phyloP scores from a whole-genome alignment of 2,888 invertebrate genomes.

The Rhaphigaster nebulosa region DNA sequence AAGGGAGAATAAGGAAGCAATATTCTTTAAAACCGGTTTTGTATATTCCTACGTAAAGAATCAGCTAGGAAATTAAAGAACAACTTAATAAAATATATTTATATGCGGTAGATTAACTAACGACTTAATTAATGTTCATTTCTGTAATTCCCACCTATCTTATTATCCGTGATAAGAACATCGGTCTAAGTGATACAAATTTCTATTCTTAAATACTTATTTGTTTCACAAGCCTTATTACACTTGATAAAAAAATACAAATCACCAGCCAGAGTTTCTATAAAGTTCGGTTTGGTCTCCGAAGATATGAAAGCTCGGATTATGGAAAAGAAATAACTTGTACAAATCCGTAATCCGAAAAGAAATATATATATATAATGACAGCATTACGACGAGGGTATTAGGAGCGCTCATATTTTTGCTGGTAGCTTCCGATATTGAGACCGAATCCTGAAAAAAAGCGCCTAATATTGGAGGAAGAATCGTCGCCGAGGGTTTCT shows the following conservation, averaged over 20 bases:
- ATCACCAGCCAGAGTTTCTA: neutral
- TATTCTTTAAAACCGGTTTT: too few relatives aligned
- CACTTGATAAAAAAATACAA: neutral
- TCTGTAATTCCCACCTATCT: too few relatives aligned
- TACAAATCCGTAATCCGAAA: slow-evolving; percentile 31
- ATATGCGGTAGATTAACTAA: too few relatives aligned
- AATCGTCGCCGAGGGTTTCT: neutral
- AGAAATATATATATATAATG: slow-evolving; percentile 35
- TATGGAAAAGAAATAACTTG: slow-evolving; percentile 42
- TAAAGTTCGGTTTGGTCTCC: neutral
- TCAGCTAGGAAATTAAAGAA: too few relatives aligned
- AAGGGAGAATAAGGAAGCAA: too few relatives aligned
- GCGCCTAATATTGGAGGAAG: neutral
- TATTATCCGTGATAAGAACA: too few relatives aligned
- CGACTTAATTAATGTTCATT: too few relatives aligned
- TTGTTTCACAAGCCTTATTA: neutral
- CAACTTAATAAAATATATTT: too few relatives aligned
- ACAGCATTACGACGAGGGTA: neutral
- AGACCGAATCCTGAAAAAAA: neutral
- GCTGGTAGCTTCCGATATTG: neutral
- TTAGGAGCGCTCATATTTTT: slow-evolving; percentile 24
- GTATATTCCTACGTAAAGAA: too few relatives aligned
- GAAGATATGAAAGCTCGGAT: slow-evolving; percentile 9
- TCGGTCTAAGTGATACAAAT: too few relatives aligned
- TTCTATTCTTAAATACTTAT: neutral